Percentiles rank a stretch among this genome's conserved stretches.
Conservation (phyloP, 2,888 invertebrate genomes). For the Sarcophaga subvicina region DNA sequence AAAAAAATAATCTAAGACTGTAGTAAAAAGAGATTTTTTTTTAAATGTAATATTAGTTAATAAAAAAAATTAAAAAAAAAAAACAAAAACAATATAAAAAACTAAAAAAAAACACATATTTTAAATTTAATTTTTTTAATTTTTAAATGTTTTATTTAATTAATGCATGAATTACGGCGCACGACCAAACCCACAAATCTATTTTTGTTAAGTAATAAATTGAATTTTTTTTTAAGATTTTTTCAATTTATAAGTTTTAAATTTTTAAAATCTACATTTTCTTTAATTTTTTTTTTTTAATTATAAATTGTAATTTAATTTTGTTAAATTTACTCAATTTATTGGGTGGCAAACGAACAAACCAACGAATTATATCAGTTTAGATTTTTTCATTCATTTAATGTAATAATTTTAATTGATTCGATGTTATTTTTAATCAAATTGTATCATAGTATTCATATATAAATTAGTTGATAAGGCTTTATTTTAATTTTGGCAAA, state of each 20-base stretch:
- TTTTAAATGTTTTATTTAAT: background rate
- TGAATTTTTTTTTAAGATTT: too few species aligned
- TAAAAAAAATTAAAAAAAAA: background rate
- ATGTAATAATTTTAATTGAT: background rate
- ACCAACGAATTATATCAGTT: slow-evolving; percentile 68
- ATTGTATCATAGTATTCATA: too few species aligned
- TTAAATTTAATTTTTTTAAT: slow-evolving; percentile 14
- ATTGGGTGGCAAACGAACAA: slow-evolving; percentile 67
- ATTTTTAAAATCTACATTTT: too few species aligned
- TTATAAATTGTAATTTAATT: background rate
- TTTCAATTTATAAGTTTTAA: too few species aligned
- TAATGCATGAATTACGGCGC: slow-evolving; percentile 25
- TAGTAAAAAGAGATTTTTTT: slow-evolving; percentile 10
- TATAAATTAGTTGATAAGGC: too few species aligned
- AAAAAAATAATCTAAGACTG: slow-evolving; percentile 48
- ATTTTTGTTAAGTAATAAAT: background rate
- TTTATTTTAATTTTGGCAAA: too few species aligned
- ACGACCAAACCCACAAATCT: slow-evolving; percentile 68
- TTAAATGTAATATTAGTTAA: background rate
- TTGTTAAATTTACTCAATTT: slow-evolving; percentile 18
- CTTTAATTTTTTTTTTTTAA: slow-evolving; percentile 5
- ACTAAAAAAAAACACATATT: background rate
- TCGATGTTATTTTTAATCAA: too few species aligned
- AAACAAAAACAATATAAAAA: slow-evolving; percentile 2
- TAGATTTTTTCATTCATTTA: background rate